Conservation (phyloP, 2,888 invertebrate species). For the Embidobia sp. region DNA sequence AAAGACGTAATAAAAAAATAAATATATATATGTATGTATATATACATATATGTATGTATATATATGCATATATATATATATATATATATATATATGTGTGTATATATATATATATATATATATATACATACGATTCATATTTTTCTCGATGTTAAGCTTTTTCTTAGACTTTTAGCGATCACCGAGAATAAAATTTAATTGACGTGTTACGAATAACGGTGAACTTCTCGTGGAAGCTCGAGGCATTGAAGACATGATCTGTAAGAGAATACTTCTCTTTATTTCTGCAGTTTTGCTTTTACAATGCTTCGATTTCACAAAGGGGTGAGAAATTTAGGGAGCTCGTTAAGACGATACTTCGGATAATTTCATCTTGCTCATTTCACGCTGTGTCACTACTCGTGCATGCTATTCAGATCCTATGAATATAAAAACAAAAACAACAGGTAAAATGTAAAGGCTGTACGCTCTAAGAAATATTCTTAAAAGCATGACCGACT, state of each 20-base stretch:
- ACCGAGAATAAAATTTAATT: slow-evolving; percentile 64
- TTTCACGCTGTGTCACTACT: slow-evolving; percentile 57
- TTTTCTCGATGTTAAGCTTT: slow-evolving; percentile 80
- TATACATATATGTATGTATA: no score
- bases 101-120: slow-evolving; percentile 43
- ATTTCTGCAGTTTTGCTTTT: background rate
- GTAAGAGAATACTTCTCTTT: slow-evolving; percentile 2
- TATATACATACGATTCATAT: slow-evolving; percentile 77
- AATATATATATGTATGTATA: slow-evolving; percentile 38
- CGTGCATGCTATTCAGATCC: slow-evolving; percentile 53
- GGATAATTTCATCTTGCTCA: slow-evolving; percentile 59
- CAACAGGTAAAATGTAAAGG: slow-evolving; percentile 21
- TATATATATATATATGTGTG: no score
- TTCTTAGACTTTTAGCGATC: slow-evolving; percentile 74
- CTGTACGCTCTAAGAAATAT: no score
- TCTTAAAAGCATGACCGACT: no score
- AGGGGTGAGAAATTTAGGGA: slow-evolving; percentile 27
- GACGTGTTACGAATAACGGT: slow-evolving; percentile 49
- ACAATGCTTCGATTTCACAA: slow-evolving; percentile 18
- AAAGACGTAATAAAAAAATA: slow-evolving; percentile 68
- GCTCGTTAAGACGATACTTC: slow-evolving; percentile 41
- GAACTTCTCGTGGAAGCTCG: slow-evolving; percentile 4
- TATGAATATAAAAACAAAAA: slow-evolving; percentile 7
- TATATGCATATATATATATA: no score
- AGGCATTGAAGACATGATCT: slow-evolving; percentile 17